phyloP scores from a whole-genome alignment of 2,888 invertebrate genomes.

The Melanostoma scalare region DNA sequence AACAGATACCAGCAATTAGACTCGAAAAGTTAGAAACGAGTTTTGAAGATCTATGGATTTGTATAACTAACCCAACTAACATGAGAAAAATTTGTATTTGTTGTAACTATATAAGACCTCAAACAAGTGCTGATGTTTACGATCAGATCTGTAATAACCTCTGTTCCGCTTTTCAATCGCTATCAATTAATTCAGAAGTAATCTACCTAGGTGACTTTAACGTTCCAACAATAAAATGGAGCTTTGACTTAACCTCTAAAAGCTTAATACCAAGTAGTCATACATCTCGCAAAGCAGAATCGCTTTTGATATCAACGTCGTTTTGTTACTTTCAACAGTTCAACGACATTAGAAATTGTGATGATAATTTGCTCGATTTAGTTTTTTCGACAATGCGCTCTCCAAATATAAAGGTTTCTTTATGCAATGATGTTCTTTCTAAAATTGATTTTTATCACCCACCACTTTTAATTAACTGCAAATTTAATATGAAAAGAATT shows the following conservation, averaged over 20 bases:
- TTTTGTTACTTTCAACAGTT: neutral
- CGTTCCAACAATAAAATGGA: constrained; percentile 2
- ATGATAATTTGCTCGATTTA: neutral
- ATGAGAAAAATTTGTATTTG: neutral
- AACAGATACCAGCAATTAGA: constrained; percentile 3
- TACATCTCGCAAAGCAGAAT: neutral
- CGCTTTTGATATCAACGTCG: neutral
- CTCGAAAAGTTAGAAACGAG: constrained; percentile 8
- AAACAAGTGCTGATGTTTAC: neutral
- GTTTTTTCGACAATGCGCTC: constrained; percentile 1
- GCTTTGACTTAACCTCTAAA: neutral
- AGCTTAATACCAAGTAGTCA: neutral
- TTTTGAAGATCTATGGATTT: constrained; percentile 6
- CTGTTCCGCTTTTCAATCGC: constrained; percentile 6
- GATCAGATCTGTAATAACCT: constrained; percentile 1
- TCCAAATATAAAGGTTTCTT: neutral
- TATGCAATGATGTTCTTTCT: neutral
- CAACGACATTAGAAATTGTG: neutral
- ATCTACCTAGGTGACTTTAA: neutral
- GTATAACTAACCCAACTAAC: neutral
- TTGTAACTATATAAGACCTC: constrained; percentile 4
- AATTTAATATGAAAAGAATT: neutral
- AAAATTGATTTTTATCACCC: constrained; percentile 3
- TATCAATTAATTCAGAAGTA: neutral
- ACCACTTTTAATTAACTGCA: constrained; percentile 2